These are phyloP conservation scores for Acanthopleura granulata DNA, from an alignment of 2,888 invertebrate genomes.

Conservation along the genomic window DNA sequence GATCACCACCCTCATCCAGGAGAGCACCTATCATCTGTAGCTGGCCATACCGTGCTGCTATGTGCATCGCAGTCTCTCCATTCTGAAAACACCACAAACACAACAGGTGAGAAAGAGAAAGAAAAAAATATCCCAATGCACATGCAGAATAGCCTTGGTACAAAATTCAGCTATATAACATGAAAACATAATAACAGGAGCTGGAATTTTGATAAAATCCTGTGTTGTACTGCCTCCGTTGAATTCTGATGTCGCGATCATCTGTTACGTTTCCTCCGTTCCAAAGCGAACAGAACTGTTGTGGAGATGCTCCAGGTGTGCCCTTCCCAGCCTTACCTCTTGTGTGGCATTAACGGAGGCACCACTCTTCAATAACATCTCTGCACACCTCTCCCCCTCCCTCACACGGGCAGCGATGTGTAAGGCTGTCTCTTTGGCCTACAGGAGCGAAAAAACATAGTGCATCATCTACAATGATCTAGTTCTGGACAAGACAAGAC, in stretches of 20 bases:
- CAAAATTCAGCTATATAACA: too few species aligned
- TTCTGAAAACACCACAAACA: slow-evolving; percentile 69
- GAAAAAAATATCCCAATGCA: too few species aligned
- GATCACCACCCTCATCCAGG: slow-evolving; percentile 94
- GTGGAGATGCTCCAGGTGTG: too few species aligned
- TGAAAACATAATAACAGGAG: too few species aligned
- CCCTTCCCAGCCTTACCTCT: slow-evolving; percentile 73
- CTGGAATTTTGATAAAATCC: too few species aligned
- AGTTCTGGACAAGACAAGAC: neutral
- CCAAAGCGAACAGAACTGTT: too few species aligned
- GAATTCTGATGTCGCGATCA: too few species aligned
- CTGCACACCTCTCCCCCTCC: slow-evolving; percentile 92
- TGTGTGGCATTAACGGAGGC: slow-evolving; percentile 96
- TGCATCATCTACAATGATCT: neutral
- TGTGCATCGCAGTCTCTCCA: slow-evolving; percentile 97
- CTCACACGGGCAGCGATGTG: slow-evolving; percentile 96
- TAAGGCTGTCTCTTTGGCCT: slow-evolving; percentile 90
- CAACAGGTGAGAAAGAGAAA: neutral
- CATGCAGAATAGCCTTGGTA: too few species aligned
- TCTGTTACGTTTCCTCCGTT: too few species aligned
- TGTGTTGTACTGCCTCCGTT: too few species aligned
- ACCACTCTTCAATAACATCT: slow-evolving; percentile 97
- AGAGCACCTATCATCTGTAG: slow-evolving; percentile 86
- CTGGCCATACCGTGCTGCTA: slow-evolving; percentile 94
- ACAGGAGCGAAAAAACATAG: neutral